Evolutionary conservation across 2,888 invertebrate species (phyloP).

Genomic region (Drosophila kanekoi): DNA sequence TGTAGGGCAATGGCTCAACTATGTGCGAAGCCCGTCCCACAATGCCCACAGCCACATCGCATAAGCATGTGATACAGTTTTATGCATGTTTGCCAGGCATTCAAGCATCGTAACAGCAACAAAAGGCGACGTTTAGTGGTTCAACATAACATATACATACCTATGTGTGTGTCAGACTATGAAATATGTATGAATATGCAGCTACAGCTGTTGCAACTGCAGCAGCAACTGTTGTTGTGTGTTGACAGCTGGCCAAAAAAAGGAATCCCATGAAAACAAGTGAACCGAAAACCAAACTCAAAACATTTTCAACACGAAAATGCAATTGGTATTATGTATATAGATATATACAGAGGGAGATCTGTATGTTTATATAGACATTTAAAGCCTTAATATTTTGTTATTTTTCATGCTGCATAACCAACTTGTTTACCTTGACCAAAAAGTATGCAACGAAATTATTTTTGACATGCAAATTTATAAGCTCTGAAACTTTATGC

Average conservation of each 20-base stretch:
- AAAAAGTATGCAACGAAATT: constrained; percentile 14
- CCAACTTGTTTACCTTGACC: constrained; percentile 15
- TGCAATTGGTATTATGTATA: constrained; percentile 40
- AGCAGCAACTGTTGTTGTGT: constrained; percentile 14
- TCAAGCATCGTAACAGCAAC: constrained; percentile 44
- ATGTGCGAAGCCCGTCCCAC: constrained; percentile 18
- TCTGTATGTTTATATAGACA: background rate
- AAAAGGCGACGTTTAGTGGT: constrained; percentile 52
- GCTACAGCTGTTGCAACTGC: constrained; percentile 10
- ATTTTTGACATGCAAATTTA: constrained; percentile 18
- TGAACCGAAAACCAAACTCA: constrained; percentile 21
- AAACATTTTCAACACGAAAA: constrained; percentile 49
- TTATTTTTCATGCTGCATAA: constrained; percentile 21
- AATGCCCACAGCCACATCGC: constrained; percentile 22
- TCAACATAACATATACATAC: constrained; percentile 5
- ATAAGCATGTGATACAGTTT: constrained; percentile 68
- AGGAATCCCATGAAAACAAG: constrained; percentile 20
- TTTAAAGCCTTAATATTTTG: constrained; percentile 7
- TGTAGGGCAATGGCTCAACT: constrained; percentile 59
- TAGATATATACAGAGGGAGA: background rate
- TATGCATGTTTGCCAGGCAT: constrained; percentile 64
- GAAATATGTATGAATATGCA: constrained; percentile 8
- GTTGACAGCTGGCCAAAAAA: constrained; percentile 38
- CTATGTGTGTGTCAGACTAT: background rate
- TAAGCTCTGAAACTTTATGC: constrained; percentile 6